Evolutionary conservation across 2,797 vertebrate genomes (phyloP), one percentile per base, ranked within the genome.

Genomic region (Sparus aurata): DNA sequence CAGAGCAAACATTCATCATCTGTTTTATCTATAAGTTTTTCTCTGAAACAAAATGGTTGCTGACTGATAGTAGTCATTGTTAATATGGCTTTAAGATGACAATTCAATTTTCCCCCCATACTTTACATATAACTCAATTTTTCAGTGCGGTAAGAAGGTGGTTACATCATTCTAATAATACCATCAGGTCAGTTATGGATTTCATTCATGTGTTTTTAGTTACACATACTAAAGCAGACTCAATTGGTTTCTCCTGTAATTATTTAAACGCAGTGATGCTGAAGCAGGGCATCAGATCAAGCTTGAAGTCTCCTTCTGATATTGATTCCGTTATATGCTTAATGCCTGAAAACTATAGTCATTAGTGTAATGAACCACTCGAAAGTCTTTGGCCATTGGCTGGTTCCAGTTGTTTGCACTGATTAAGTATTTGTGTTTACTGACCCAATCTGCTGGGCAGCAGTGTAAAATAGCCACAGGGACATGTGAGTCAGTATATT

Each of bases 21-120:
- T 80, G 25, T 64, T 82, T 82, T 60, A 79, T 81, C 43, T 34
- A 34, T 34, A 34, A 59, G 52, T 79, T 80, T 83, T 85, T 73
- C 69, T 79, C 65, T 66, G 58, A 77, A 73, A 66, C 57, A 77
- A 82, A 86, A 84, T 69, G 30, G 70, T 18, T 25, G 16, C 18
- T 77, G 57, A 47, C 43, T 62, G 54, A 52, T 10, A 23, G 11
- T 5, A 30, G 4, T 23, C 18, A 2, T 69, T 13, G 11, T 49
- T 54, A 38, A 41, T 78, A 63, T 62, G 15, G n/a, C 54, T 67
- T 57, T 45, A 41, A 57, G 1, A 45, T 53, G n/a, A 23, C 57
- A 0, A 17, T 8, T 34, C 34, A 7, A 9, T 34, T 30, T 54
- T 45, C 57, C 34, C 34, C 34, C 34, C 34, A 30, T 12, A 12